Evolutionary conservation across 2,888 invertebrate genomes (phyloP).

Genomic region (Caenorhabditis sinica): DNA sequence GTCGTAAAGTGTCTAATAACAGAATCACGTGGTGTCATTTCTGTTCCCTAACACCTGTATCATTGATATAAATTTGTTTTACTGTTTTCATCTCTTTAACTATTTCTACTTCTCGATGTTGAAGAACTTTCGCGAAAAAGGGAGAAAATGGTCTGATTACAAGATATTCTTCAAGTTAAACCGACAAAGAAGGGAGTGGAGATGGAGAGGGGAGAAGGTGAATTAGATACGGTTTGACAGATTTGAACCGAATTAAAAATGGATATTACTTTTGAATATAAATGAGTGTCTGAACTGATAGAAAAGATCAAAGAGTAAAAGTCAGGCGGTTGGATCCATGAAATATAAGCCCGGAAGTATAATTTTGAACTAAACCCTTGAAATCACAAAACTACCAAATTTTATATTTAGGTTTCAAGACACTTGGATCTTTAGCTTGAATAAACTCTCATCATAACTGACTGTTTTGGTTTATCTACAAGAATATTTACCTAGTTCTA

Average conservation of each 20-base stretch:
- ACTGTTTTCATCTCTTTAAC: not conserved
- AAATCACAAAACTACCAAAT: too few species aligned
- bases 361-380: too few species aligned
- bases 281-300: not conserved
- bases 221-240: conserved; percentile 42
- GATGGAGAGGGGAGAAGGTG: conserved; percentile 21
- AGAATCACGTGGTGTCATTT: conserved; percentile 15
- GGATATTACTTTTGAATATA: not conserved
- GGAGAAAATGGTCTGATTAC: conserved; percentile 41
- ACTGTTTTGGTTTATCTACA: too few species aligned
- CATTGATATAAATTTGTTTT: conserved; percentile 11
- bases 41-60: conserved; percentile 12
- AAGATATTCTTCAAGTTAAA: not conserved
- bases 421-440: too few species aligned
- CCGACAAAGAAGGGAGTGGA: not conserved
- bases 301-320: conserved; percentile 31
- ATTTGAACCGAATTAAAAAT: conserved; percentile 7
- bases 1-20: conserved; percentile 17
- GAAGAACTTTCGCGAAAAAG: conserved; percentile 26
- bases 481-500: too few species aligned
- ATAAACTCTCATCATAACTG: too few species aligned
- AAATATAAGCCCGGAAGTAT: too few species aligned
- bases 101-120: not conserved
- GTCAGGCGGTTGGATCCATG: too few species aligned
- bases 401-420: too few species aligned